Evolutionary conservation across 2,797 vertebrate species (phyloP).

Genomic region (Halcyon smyrnensis): DNA sequence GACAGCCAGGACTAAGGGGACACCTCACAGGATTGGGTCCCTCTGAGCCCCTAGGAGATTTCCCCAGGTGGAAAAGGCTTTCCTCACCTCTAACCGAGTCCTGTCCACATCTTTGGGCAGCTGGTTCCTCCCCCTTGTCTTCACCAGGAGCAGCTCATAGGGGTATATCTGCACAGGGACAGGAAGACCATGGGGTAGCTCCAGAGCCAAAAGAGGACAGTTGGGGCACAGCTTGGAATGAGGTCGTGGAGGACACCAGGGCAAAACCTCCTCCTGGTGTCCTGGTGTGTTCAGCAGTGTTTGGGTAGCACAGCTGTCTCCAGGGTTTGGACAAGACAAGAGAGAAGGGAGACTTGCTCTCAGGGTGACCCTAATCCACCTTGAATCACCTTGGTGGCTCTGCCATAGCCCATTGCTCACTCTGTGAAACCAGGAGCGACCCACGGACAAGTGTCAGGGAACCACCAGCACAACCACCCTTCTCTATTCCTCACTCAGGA

Average conservation of each 20-base stretch:
- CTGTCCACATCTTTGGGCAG: conserved; percentile 96
- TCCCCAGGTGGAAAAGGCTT: neutral
- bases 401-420: neutral
- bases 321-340: neutral
- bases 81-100: conserved; percentile 91
- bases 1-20: neutral
- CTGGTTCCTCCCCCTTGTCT: conserved; percentile 92
- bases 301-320: neutral
- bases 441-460: accelerated
- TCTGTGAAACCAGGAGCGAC: accelerated
- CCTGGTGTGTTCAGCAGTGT: neutral
- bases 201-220: neutral
- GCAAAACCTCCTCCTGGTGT: neutral
- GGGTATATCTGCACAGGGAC: conserved; percentile 88
- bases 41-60: neutral
- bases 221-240: neutral
- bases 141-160: conserved; percentile 94
- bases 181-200: neutral
- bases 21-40: accelerated
- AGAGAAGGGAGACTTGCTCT: neutral
- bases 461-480: neutral
- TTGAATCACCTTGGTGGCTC: neutral
- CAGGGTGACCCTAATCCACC: neutral
- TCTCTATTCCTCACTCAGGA: neutral
- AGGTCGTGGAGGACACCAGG: neutral